A percentile compares a stretch with the other conserved stretches of the same genome.
These are phyloP conservation scores for Boleophthalmus pectinirostris DNA, from an alignment of 2,113 vertebrate genomes.

Conservation along the genomic window DNA sequence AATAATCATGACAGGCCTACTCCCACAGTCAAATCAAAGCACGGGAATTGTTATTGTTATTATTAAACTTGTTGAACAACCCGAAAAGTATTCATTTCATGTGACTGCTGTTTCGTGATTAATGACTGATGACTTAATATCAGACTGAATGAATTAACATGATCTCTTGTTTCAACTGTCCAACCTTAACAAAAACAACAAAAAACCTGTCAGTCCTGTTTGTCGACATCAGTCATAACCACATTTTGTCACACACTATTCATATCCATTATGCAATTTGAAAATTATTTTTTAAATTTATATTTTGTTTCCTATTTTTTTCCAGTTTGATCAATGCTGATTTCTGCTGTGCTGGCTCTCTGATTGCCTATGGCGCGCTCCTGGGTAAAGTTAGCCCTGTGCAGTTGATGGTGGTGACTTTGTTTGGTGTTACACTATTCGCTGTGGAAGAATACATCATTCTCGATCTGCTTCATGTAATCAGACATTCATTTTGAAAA, in stretches of 20 bases:
- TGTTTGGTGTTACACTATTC: conserved; percentile 91
- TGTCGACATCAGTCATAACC: neutral
- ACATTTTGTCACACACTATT: no score
- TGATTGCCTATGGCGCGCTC: conserved; percentile 92
- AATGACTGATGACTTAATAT: neutral
- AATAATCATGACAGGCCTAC: no score
- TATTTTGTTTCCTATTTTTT: neutral
- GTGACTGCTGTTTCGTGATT: neutral
- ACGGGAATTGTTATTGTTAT: no score
- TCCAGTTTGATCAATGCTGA: conserved; percentile 93
- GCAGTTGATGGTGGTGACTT: conserved; percentile 89
- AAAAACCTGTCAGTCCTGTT: neutral
- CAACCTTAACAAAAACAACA: neutral
- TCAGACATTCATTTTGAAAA: conserved; percentile 51
- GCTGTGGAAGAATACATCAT: conserved; percentile 92
- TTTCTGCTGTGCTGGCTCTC: conserved; percentile 90
- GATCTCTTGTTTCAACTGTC: conserved; percentile 7
- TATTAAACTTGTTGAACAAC: neutral
- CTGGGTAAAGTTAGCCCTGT: conserved; percentile 94
- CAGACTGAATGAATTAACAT: neutral
- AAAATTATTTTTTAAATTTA: neutral
- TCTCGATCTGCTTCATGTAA: conserved; percentile 87
- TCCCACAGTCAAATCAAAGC: no score
- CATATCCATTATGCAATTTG: neutral
- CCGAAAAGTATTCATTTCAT: neutral